Evolutionary conservation across 2,797 vertebrate genomes (phyloP).

Genomic region (Pyrocephalus nanus): DNA sequence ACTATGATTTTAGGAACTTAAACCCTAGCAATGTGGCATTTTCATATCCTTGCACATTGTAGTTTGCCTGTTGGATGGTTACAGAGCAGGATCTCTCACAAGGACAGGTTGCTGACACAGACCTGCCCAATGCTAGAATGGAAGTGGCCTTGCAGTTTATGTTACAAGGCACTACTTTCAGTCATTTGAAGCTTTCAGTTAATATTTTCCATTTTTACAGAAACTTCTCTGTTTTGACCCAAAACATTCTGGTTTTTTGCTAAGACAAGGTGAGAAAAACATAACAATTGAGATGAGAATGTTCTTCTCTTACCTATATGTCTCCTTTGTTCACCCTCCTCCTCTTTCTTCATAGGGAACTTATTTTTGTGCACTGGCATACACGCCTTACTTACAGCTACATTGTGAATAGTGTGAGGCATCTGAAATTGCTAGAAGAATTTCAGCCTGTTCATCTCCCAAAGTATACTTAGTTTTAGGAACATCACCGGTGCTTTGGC

Average conservation of each 20-base stretch:
- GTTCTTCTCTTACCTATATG: neutral
- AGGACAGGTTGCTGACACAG: neutral
- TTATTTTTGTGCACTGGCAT: neutral
- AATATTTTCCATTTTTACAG: neutral
- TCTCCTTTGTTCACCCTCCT: neutral
- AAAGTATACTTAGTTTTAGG: neutral
- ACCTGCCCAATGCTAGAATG: neutral
- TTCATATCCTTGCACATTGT: neutral
- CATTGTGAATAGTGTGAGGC: neutral
- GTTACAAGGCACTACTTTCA: neutral
- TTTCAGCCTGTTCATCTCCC: neutral
- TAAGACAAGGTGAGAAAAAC: neutral
- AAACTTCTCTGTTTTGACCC: neutral
- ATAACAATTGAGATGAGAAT: neutral
- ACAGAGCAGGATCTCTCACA: neutral
- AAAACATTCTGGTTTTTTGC: neutral
- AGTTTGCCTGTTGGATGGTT: neutral
- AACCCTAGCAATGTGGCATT: neutral
- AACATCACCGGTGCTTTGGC: neutral
- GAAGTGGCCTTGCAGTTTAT: neutral
- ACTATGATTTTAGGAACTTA: neutral
- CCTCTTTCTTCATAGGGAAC: neutral
- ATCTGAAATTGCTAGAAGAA: neutral
- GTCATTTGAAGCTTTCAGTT: neutral
- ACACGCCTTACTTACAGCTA: neutral